Conservation (phyloP, 2,888 invertebrate species). For the Drosophila birchii region DNA sequence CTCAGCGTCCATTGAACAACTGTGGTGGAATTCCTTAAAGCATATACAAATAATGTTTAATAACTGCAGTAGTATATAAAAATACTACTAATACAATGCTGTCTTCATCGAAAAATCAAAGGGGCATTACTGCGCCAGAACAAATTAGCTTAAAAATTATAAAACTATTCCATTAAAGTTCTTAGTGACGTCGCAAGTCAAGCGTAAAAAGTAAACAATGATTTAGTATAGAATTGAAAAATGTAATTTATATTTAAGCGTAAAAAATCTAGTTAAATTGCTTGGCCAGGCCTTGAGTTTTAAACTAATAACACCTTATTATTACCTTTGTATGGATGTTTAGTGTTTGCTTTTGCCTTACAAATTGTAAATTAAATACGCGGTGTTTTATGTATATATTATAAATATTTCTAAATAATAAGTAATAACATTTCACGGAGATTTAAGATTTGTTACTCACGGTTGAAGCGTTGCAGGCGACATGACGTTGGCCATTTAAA, state of each 20-base stretch:
- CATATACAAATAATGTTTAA: not conserved
- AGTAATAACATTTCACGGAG: no score
- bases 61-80: not conserved
- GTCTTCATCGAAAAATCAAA: no score
- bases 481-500: not conserved
- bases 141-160: no score
- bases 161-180: no score
- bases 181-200: not conserved
- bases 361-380: no score
- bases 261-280: not conserved
- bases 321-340: no score
- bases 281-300: no score
- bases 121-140: no score
- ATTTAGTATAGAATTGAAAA: not conserved
- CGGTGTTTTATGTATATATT: no score
- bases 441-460: conserved; percentile 7
- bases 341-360: no score
- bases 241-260: not conserved
- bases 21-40: conserved; percentile 25
- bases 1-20: conserved; percentile 38
- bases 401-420: no score
- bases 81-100: not conserved
- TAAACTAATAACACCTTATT: no score
- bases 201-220: not conserved
- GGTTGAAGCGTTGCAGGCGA: conserved; percentile 2